Evolutionary conservation across 2,113 vertebrate genomes (phyloP), one percentile per base, ranked within the genome.

Genomic region (Sturnira hondurensis): DNA sequence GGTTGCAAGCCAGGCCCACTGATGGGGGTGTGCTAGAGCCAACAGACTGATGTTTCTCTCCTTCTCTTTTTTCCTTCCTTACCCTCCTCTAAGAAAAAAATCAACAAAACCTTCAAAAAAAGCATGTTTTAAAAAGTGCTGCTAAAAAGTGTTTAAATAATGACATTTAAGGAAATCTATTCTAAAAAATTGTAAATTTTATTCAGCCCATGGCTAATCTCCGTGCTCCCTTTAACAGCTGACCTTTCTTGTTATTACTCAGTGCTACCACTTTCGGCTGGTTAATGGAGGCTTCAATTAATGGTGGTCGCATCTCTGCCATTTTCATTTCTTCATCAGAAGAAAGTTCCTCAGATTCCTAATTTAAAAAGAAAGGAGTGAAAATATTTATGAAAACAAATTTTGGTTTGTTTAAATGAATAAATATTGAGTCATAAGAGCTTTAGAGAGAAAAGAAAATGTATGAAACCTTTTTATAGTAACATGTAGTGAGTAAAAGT

Each of bases 321-420:
- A 99, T 99, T 98, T 99, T 99, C 99, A 99, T 99, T 97, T 99
- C 99, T 97, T 99, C 99, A 97, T 99, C 99, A 93, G 99, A 99
- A 26, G 99, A 99, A 28, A 99, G 98, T 87, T 99, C 99, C 97
- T 99, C 99, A 31, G 99, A 99, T 89, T 99, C 99, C 99, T 99
- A 93, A 97, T 56, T 78, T 90, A 91, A 98, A 96, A 61, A 47
- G 96, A 97, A 96, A 96, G 94, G 56, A 52, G 0, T 0, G 58
- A 70, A 56, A 89, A 74, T 94, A 78, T 56, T 95, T 61, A 93
- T 31, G 52, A 90, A 89, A 93, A 73, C 93, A 76, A 76, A 88
- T 52, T 90, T 33, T 85, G 17, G 14, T 91, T 80, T 94, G 43
- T 90, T 91, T 68, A 78, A 91, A 88, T 84, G 2, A 89, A 93